Conservation (phyloP, 2,113 vertebrate genomes). For the Thamnophis sirtalis region DNA sequence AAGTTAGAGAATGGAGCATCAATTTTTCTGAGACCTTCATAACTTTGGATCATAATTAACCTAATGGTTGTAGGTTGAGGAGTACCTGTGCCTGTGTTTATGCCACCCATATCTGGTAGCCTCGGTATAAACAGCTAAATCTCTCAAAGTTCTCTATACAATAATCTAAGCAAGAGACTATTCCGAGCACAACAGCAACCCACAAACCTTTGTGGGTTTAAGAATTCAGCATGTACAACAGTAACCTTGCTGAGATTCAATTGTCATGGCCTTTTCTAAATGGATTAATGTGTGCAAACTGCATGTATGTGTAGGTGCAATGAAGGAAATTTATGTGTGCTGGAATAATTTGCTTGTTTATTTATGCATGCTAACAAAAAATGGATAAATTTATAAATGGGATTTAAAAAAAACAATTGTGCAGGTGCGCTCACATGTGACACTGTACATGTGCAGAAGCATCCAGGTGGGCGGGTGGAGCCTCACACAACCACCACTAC, state of each 20-base stretch:
- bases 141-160: not conserved
- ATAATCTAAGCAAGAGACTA: not conserved
- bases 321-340: not conserved
- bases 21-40: not conserved
- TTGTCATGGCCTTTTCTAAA: not conserved
- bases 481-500: too few species aligned
- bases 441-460: too few species aligned
- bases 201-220: not conserved
- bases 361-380: not conserved
- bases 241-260: not conserved
- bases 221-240: not conserved
- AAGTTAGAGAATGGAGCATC: not conserved
- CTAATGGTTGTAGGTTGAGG: not conserved
- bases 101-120: not conserved
- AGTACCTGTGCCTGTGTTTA: not conserved
- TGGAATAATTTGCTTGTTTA: not conserved
- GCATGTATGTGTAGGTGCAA: not conserved
- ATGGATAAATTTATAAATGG: not conserved
- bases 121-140: not conserved
- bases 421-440: too few species aligned
- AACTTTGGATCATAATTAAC: not conserved
- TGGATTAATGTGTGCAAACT: not conserved
- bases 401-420: not conserved
- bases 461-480: too few species aligned
- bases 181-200: not conserved